Evolutionary conservation across 1,140 invertebrate genomes (phyloP).

Genomic region (Branchinecta lynchi): DNA sequence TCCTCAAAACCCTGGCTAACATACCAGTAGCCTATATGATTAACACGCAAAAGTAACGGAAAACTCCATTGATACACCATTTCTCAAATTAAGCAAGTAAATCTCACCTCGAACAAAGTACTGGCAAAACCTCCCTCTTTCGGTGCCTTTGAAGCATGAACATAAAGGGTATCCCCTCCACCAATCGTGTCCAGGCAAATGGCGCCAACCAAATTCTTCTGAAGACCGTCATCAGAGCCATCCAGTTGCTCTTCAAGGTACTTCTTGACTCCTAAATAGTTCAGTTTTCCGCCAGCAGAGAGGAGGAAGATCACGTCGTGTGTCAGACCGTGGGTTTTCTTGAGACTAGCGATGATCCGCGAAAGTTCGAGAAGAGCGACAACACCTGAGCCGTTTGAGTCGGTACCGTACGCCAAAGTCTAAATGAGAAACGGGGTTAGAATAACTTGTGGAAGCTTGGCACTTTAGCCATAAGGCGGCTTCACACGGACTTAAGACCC

Average conservation of each 20-base stretch:
- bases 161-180: conserved; percentile 45
- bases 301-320: conserved; percentile 80
- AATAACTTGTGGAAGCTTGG: too few relatives aligned
- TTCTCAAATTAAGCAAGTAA: neutral
- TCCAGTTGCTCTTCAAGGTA: conserved; percentile 90
- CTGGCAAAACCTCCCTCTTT: conserved; percentile 61
- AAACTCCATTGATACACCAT: neutral
- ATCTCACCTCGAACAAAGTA: conserved; percentile 47
- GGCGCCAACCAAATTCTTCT: conserved; percentile 46
- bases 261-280: conserved; percentile 89
- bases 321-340: conserved; percentile 42
- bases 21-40: neutral
- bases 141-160: conserved; percentile 93
- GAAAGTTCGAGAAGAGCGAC: conserved; percentile 73
- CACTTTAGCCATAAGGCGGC: too few relatives aligned
- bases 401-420: conserved; percentile 67
- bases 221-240: conserved; percentile 46
- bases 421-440: conserved; percentile 30
- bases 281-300: conserved; percentile 81
- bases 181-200: conserved; percentile 78
- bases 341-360: conserved; percentile 78
- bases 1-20: too few relatives aligned
- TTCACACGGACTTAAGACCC: too few relatives aligned
- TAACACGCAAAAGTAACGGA: conserved; percentile 11
- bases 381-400: conserved; percentile 87